These are phyloP conservation scores for Biston betularia DNA, from an alignment of 2,888 invertebrate species.

Conservation along the genomic window DNA sequence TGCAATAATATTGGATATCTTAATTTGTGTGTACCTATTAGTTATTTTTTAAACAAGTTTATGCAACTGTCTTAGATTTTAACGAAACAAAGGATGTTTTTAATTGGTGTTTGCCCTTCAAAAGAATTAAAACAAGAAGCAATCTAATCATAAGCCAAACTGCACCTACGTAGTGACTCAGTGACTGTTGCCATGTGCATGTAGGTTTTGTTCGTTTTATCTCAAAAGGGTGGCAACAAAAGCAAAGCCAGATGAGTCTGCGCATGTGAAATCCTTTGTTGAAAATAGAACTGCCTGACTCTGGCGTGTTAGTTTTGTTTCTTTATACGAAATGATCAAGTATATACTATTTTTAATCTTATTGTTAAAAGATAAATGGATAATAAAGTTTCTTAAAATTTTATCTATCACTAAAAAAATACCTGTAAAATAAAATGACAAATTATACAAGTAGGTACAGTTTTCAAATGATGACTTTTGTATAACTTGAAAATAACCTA, in stretches of 20 bases:
- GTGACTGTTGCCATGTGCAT: conserved; percentile 34
- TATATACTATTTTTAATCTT: background rate
- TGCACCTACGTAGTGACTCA: conserved; percentile 5
- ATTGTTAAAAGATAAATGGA: too few relatives aligned
- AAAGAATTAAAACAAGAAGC: background rate
- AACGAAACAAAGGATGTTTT: too few relatives aligned
- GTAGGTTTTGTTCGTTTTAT: conserved; percentile 9
- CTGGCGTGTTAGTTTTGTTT: conserved; percentile 26
- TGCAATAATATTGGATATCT: too few relatives aligned
- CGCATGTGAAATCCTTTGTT: conserved; percentile 57
- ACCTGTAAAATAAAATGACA: background rate
- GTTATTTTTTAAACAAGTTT: too few relatives aligned
- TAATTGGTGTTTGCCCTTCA: background rate
- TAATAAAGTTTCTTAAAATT: background rate
- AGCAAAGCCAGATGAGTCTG: conserved; percentile 52
- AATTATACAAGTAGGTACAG: too few relatives aligned
- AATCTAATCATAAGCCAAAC: background rate
- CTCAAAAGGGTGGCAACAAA: conserved; percentile 50
- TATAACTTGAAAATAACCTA: too few relatives aligned
- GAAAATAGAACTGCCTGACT: conserved; percentile 50
- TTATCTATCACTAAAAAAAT: background rate
- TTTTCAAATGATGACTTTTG: too few relatives aligned
- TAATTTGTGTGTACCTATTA: too few relatives aligned
- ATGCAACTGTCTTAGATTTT: too few relatives aligned
- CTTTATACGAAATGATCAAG: background rate